These are phyloP conservation scores for Crocodylus rhombifer DNA, from an alignment of 2,797 vertebrate genomes.

Conservation along the genomic window DNA sequence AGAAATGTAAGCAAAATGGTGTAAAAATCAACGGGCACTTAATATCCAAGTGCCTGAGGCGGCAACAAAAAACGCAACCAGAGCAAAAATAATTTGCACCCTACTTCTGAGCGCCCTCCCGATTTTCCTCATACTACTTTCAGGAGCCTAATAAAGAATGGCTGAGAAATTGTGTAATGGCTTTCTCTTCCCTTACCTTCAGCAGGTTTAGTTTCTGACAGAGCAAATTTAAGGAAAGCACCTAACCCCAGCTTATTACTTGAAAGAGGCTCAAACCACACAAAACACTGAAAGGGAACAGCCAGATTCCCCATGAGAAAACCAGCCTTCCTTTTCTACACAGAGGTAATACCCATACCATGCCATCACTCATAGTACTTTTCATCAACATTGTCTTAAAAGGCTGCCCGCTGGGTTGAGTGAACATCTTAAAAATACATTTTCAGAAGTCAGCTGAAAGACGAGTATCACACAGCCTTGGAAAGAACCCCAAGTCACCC, in stretches of 20 bases:
- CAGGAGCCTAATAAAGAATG: background rate
- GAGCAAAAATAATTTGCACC: background rate
- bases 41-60: accelerated
- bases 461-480: background rate
- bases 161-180: background rate
- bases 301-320: background rate
- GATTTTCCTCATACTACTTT: background rate
- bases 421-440: background rate
- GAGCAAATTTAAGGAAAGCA: background rate
- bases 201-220: slow-evolving; percentile 5
- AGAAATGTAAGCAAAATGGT: accelerated
- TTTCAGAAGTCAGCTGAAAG: slow-evolving; percentile 26
- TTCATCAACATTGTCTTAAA: background rate
- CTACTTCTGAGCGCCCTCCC: background rate
- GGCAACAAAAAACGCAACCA: accelerated
- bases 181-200: background rate
- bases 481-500: background rate
- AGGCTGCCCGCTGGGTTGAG: background rate
- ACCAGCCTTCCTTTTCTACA: slow-evolving; percentile 45
- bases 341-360: background rate
- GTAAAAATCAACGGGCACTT: accelerated
- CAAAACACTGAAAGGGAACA: slow-evolving; percentile 3
- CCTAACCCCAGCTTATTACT: slow-evolving; percentile 19
- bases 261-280: slow-evolving; percentile 15
- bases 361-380: slow-evolving; percentile 5